Evolutionary conservation across 2,113 vertebrate species (phyloP).

Genomic region (Chlorodrepanis virens): DNA sequence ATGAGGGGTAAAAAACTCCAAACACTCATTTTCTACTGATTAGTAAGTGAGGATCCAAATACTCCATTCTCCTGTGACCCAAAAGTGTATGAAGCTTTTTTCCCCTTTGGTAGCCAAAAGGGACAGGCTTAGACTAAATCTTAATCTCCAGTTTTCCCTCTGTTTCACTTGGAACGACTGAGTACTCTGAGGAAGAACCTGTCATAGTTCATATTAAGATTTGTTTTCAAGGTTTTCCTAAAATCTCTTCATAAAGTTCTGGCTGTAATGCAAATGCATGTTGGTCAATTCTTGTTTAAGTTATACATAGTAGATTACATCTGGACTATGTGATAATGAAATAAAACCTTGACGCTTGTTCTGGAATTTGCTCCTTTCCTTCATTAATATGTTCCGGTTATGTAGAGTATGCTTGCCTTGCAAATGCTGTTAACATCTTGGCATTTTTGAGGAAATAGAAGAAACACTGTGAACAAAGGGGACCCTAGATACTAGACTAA

Average conservation of each 20-base stretch:
- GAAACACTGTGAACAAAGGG: background rate
- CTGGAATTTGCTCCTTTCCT: background rate
- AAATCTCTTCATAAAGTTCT: background rate
- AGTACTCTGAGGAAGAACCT: background rate
- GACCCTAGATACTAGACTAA: background rate
- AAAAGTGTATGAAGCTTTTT: background rate
- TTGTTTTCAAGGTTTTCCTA: background rate
- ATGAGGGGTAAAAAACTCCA: background rate
- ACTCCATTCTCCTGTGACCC: background rate
- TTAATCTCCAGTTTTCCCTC: background rate
- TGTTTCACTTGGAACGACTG: background rate
- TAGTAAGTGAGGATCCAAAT: background rate
- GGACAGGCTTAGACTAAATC: background rate
- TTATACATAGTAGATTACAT: fast-evolving
- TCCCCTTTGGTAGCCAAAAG: background rate
- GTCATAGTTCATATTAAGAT: background rate
- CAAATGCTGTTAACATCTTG: background rate
- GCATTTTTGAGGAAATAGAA: background rate
- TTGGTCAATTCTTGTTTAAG: background rate
- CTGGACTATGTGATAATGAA: background rate
- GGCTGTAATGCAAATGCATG: background rate
- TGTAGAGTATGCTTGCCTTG: background rate
- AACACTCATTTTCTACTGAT: background rate
- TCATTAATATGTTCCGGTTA: background rate
- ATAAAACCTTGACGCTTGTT: background rate